Base-by-base conservation (phyloP, 2,113 vertebrate genomes). In the Panthera uncia region DNA sequence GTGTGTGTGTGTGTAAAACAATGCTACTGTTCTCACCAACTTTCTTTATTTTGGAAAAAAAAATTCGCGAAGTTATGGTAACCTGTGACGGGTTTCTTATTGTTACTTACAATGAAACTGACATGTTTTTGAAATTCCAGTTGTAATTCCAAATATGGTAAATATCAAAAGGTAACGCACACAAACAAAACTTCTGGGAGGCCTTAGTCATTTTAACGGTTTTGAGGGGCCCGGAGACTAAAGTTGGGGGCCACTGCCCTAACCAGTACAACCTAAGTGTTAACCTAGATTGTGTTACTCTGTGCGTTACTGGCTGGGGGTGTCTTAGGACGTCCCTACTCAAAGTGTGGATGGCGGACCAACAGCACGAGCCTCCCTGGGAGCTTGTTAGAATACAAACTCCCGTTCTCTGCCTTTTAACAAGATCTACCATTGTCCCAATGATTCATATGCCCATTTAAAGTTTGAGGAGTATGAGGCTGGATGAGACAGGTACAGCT, bases 361-460 rank as follows among this genome's bases (percentile, higher is more conserved):
- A 84, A 66, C 36, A 38, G 13, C 3, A 23, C 69, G 79, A 65
- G 9, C 48, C 29, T 95, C 9, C 55, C 18, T 41, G 61, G 79
- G 33, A 83, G 21, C 68, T 78, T 93, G 23, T 87, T 66, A 78
- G 41, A 71, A 85, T 29, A 81, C 45, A 18, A 11, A 86, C 41
- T 93, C 89, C 83, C 19, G 50, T 86, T 63, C 80, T 76, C 23
- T 95, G 7, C 33, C 31, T 86, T 94, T 93, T 71, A 88, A 73
- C 36, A 96, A 80, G 45, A 74, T 52, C 21, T 7, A 41, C 52
- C 33, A 73, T 86, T 27, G 13, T 73, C 52, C 52, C 41, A 71
- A 48, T 25, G 29, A 89, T 38, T 80, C 29, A 76, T 87, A 84
- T 84, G 27, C n/a, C 71, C 36, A 38, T 85, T 93, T 90, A 80